A percentile compares a stretch with the other conserved stretches of the same genome.
These are phyloP conservation scores for Coleophora deauratella DNA, from an alignment of 2,888 invertebrate species.

Conservation along the genomic window DNA sequence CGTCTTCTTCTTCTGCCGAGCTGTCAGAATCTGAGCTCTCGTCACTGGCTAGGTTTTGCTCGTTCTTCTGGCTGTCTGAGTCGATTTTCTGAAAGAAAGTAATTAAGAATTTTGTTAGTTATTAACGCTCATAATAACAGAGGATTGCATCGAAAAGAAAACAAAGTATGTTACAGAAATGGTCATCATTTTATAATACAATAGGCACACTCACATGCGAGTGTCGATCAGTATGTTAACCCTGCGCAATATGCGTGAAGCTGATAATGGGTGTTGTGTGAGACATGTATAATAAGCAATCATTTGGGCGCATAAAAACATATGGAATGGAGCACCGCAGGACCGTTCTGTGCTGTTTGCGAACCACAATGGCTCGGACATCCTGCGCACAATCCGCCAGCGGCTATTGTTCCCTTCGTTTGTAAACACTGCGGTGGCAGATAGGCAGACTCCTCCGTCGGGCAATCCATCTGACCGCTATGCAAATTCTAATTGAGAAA, in stretches of 20 bases:
- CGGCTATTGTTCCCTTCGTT: conserved; percentile 62
- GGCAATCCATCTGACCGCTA: conserved; percentile 25
- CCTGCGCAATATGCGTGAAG: too few relatives aligned
- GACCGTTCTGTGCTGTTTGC: conserved; percentile 69
- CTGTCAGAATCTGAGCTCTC: conserved; percentile 74
- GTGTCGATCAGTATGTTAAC: too few relatives aligned
- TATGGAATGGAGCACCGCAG: conserved; percentile 25
- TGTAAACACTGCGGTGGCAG: conserved; percentile 49
- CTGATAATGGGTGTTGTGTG: too few relatives aligned
- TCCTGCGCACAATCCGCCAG: conserved; percentile 57
- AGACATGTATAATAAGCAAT: too few relatives aligned
- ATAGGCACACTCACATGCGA: too few relatives aligned
- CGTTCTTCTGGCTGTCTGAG: conserved; percentile 40
- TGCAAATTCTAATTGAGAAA: conserved; percentile 20
- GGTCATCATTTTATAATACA: too few relatives aligned
- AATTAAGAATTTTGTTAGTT: too few relatives aligned
- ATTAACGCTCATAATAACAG: too few relatives aligned
- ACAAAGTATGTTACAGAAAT: too few relatives aligned
- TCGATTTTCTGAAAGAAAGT: conserved; percentile 59
- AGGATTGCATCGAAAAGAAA: too few relatives aligned
- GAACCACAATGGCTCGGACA: conserved; percentile 62
- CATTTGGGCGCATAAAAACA: neutral
- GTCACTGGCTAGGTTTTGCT: conserved; percentile 45
- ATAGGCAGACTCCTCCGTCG: conserved; percentile 38
- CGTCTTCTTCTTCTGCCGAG: conserved; percentile 74